These are phyloP conservation scores for Idris sp. DNA, from an alignment of 1,140 invertebrate genomes.

Conservation along the genomic window DNA sequence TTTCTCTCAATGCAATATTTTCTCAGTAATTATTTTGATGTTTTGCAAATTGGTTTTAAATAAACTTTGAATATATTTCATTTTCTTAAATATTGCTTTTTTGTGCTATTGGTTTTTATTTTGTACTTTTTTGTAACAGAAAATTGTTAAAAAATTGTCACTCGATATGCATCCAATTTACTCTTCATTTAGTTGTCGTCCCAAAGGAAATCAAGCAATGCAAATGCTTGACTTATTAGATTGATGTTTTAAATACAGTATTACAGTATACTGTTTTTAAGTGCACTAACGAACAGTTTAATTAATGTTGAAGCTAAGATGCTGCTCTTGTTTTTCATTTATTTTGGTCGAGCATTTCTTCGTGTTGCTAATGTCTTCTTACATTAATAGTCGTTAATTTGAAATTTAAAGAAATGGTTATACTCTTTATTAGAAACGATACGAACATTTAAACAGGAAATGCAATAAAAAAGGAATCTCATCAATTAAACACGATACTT, in stretches of 20 bases:
- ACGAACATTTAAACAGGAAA: too few species aligned
- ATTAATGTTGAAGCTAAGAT: conserved; percentile 20
- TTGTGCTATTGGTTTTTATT: too few species aligned
- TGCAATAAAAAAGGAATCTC: too few species aligned
- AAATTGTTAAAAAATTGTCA: too few species aligned
- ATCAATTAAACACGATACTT: too few species aligned
- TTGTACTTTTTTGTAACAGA: too few species aligned
- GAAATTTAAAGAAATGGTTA: not conserved
- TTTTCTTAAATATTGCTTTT: too few species aligned
- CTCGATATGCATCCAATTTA: conserved; percentile 26
- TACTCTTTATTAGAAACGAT: too few species aligned
- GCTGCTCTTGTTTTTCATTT: conserved; percentile 5
- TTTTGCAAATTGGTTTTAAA: too few species aligned
- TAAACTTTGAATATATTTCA: too few species aligned
- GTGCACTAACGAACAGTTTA: conserved; percentile 23
- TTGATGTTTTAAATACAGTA: conserved; percentile 35
- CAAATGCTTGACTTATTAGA: conserved; percentile 23
- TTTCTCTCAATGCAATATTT: too few species aligned
- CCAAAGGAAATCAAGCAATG: conserved; percentile 49
- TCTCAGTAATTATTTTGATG: too few species aligned
- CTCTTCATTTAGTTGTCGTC: conserved; percentile 13
- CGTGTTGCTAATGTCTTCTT: conserved; percentile 4
- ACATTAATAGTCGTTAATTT: conserved; percentile 9
- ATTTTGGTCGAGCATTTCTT: conserved; percentile 17
- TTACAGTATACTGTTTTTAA: conserved; percentile 16